Evolutionary conservation across 2,113 vertebrate genomes (phyloP), one percentile per base, ranked within the genome.

Genomic region (Trogon melanurus): DNA sequence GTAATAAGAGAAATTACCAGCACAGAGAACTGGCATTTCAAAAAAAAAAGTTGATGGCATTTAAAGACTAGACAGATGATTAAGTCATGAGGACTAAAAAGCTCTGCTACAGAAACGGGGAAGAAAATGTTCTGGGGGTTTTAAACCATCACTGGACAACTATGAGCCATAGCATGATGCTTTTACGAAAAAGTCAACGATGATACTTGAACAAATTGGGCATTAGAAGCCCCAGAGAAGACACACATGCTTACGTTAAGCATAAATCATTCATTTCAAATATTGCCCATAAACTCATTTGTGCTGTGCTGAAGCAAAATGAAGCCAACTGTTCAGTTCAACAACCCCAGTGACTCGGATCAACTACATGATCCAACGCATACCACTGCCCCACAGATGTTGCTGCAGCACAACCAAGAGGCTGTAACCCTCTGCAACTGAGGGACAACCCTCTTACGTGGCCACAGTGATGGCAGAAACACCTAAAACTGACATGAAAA

Each of bases 151-250:
- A 36, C 32, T 44, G 26, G 54, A 72, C 64, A 83, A 48, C 26
- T 44, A 26, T 6, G 6, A 79, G 48, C 51, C 44, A 56, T 2
- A 72, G 3, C 2, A 0, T 4, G 21, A 60, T 26, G 17, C 10
- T 82, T 85, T 71, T 41, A 79, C 8, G 13, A 53, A 85, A 71
- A 69, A 18, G 6, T 32, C 48, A 88, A 3, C 6, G 2, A 56
- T 5, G 41, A 22, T 6, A 57, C 22, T 61, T 65, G 13, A 89
- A 74, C 23, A 81, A 79, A 60, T n/a, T 10, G 15, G 30, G 30
- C 18, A 92, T 4, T 62, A 61, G 34, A 64, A 85, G 29, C 30
- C 18, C 67, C 82, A 41, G 0, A 62, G 27, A 81, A 79, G 50
- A 88, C 25, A 50, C 6, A 30, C 0, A 2, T 64, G 47, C 22